Conservation (phyloP, 1,140 invertebrate species). For the Pseudomyrmex sp. region DNA sequence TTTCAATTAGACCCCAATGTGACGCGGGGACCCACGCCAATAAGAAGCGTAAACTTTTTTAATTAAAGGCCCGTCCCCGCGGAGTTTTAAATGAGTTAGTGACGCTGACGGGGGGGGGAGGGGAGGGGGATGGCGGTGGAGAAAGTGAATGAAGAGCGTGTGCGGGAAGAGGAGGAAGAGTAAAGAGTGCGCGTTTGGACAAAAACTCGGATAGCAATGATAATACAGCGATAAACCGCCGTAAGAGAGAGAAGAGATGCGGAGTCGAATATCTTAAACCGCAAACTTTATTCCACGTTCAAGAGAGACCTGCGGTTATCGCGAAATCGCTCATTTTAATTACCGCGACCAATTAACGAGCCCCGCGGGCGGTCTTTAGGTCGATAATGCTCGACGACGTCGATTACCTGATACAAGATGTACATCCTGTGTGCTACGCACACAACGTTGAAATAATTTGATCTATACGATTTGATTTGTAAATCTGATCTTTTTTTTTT, state of each 20-base stretch:
- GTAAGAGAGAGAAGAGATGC: not conserved
- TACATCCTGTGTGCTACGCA: not conserved
- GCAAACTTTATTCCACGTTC: conserved; percentile 9
- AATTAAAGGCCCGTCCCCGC: conserved; percentile 66
- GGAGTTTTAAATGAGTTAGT: conserved; percentile 72
- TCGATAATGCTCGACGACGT: not conserved
- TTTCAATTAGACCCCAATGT: conserved; percentile 73
- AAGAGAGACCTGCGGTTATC: conserved; percentile 9
- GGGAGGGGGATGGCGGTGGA: conserved; percentile 24
- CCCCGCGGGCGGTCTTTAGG: not conserved
- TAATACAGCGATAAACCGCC: conserved; percentile 27
- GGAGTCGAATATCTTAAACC: conserved; percentile 29
- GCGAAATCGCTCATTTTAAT: conserved; percentile 32
- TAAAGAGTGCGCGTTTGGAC: not conserved
- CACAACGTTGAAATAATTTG: not conserved
- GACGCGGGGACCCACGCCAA: conserved; percentile 57
- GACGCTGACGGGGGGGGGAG: conserved; percentile 62
- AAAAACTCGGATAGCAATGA: conserved; percentile 32
- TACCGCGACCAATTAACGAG: conserved; percentile 33
- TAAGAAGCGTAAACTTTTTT: conserved; percentile 75
- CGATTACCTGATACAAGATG: not conserved
- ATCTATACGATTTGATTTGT: too few species aligned
- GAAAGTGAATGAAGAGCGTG: conserved; percentile 41
- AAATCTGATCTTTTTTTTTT: too few species aligned
- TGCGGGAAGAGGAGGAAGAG: not conserved